These are phyloP conservation scores for Pollicipes pollicipes DNA, from an alignment of 1,140 invertebrate genomes.

Conservation along the genomic window DNA sequence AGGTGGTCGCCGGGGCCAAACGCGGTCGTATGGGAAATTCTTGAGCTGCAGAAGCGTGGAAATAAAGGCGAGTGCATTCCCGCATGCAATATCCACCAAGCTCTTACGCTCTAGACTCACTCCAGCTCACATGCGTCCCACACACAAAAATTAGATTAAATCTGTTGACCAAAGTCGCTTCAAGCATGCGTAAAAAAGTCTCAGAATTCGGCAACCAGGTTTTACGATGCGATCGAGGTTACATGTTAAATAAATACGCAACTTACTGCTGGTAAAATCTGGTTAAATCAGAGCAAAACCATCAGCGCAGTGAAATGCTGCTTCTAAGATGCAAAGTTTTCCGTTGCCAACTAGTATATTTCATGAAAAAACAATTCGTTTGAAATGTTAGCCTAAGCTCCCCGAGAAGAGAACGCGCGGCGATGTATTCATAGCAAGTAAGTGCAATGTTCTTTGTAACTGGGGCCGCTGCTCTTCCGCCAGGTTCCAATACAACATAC, in stretches of 20 bases:
- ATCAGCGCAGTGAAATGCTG: too few relatives aligned
- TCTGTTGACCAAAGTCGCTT: too few relatives aligned
- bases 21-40: background rate
- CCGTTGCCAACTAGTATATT: too few relatives aligned
- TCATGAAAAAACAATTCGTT: too few relatives aligned
- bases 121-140: constrained; percentile 5
- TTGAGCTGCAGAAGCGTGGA: constrained; percentile 3
- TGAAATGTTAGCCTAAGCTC: background rate
- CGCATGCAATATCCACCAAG: too few relatives aligned
- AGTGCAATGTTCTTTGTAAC: background rate
- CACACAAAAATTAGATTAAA: background rate
- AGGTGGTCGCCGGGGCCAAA: background rate
- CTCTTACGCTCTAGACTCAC: too few relatives aligned
- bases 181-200: too few relatives aligned
- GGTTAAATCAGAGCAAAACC: too few relatives aligned
- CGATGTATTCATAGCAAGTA: background rate
- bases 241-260: too few relatives aligned
- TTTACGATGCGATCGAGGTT: too few relatives aligned
- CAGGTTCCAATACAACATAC: constrained; percentile 33
- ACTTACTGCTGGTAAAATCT: too few relatives aligned
- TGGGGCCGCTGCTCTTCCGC: background rate
- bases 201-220: too few relatives aligned
- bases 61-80: constrained; percentile 5
- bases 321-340: background rate
- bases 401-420: background rate